Conservation (phyloP, 2,113 vertebrate genomes). For the Peromyscus polionotus region DNA sequence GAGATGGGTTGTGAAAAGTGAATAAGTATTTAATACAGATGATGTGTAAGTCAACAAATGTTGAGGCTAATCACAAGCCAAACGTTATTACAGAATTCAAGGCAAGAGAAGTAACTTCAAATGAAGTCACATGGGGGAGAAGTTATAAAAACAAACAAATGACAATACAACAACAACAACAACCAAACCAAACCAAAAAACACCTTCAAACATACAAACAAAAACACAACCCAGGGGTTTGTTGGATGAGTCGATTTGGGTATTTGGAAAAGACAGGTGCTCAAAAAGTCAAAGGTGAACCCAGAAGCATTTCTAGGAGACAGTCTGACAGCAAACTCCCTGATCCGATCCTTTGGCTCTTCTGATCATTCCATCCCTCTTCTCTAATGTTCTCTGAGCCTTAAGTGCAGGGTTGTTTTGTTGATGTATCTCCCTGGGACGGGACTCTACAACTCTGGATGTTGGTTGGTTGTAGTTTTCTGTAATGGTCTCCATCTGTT, state of each 20-base stretch:
- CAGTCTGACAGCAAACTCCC: not conserved
- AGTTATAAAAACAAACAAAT: not conserved
- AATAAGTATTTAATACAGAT: slow-evolving; percentile 35
- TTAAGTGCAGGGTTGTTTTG: no score
- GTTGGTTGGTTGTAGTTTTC: not conserved
- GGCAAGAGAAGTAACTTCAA: slow-evolving; percentile 26
- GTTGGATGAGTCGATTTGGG: not conserved
- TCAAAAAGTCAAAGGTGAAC: not conserved
- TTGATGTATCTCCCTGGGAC: no score
- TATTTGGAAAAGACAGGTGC: not conserved
- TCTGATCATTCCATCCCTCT: not conserved
- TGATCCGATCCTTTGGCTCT: not conserved
- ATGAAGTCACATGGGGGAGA: not conserved
- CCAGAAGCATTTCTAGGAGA: not conserved
- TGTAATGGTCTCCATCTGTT: not conserved
- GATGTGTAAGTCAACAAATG: not conserved
- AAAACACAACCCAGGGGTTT: not conserved
- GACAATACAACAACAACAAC: no score
- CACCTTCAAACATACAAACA: not conserved
- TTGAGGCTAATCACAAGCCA: not conserved
- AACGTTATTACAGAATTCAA: slow-evolving; percentile 1
- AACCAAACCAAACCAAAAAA: no score
- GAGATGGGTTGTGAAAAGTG: slow-evolving; percentile 7
- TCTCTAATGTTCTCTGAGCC: not conserved
- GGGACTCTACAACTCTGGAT: not conserved